A percentile compares a stretch with the other conserved stretches of the same genome.
phyloP scores from a whole-genome alignment of 2,888 invertebrate genomes.

The Catocala sponsa region DNA sequence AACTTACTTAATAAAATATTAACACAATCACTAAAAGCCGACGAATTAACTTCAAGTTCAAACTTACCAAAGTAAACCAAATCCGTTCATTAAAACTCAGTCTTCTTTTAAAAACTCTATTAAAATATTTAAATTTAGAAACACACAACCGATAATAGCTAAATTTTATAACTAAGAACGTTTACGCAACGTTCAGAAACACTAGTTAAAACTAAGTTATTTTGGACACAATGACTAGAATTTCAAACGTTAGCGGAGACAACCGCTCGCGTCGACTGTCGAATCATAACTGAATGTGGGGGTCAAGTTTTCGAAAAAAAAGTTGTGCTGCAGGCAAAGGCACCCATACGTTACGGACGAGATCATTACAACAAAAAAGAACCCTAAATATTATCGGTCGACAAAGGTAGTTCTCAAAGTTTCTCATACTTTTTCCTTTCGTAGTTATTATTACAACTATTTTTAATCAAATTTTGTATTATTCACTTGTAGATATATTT shows the following conservation, averaged over 20 bases:
- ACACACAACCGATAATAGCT: conserved; percentile 60
- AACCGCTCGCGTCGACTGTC: conserved; percentile 82
- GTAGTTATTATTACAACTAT: too few species aligned
- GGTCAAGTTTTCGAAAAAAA: conserved; percentile 83
- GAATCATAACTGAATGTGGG: conserved; percentile 81
- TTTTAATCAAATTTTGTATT: background rate
- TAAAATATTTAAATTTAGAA: conserved; percentile 49
- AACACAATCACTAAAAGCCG: background rate
- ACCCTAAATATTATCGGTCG: conserved; percentile 83
- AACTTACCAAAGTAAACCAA: conserved; percentile 85
- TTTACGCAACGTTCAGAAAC: conserved; percentile 58
- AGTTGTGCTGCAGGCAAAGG: conserved; percentile 76
- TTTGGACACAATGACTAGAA: conserved; percentile 87
- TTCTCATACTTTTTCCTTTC: conserved; percentile 37
- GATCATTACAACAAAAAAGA: conserved; percentile 86
- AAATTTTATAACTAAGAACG: conserved; percentile 62
- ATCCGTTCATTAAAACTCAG: conserved; percentile 83
- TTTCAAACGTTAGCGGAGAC: conserved; percentile 71
- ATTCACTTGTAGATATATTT: conserved; percentile 8
- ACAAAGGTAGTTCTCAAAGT: conserved; percentile 74
- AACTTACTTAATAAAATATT: conserved; percentile 8
- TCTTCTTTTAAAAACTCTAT: conserved; percentile 52
- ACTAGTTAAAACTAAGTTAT: conserved; percentile 63
- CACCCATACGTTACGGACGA: conserved; percentile 85
- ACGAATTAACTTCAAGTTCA: conserved; percentile 6